A percentile compares a stretch with the other conserved stretches of the same genome.
These are phyloP conservation scores for Drosophila sproati DNA, from an alignment of 1,140 invertebrate genomes.

Conservation along the genomic window DNA sequence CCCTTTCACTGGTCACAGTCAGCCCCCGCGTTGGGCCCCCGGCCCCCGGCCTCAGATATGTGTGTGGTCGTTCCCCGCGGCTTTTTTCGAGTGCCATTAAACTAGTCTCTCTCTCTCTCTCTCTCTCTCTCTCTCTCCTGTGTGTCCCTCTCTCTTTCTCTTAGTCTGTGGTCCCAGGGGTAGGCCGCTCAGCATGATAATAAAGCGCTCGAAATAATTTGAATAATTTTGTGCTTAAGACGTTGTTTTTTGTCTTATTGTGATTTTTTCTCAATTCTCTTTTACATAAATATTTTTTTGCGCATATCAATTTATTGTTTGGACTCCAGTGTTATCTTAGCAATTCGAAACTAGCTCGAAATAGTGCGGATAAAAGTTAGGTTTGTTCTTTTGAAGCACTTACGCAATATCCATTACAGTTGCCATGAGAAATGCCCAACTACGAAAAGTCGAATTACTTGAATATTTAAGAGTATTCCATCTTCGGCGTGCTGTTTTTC, in stretches of 20 bases:
- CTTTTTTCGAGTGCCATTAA: slow-evolving; percentile 71
- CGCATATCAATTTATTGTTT: slow-evolving; percentile 8
- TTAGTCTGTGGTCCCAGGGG: slow-evolving; percentile 32
- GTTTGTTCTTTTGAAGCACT: background rate
- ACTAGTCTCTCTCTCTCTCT: slow-evolving; percentile 19
- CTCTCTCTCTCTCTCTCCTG: background rate
- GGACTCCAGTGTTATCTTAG: background rate
- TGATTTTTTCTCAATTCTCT: slow-evolving; percentile 10
- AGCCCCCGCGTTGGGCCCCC: slow-evolving; percentile 56
- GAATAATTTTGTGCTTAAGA: slow-evolving; percentile 53
- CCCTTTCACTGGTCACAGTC: slow-evolving; percentile 62
- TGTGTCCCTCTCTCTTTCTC: background rate
- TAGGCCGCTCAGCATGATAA: slow-evolving; percentile 63
- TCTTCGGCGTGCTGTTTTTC: background rate
- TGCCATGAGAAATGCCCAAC: too few species aligned
- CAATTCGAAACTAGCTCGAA: background rate
- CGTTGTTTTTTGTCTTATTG: slow-evolving; percentile 48
- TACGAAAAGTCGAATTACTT: too few species aligned
- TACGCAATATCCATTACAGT: too few species aligned
- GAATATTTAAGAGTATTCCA: background rate
- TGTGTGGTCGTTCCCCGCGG: slow-evolving; percentile 69
- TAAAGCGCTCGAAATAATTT: slow-evolving; percentile 74
- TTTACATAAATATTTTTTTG: background rate
- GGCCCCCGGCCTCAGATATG: slow-evolving; percentile 23
- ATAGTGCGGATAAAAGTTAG: too few species aligned